Percentiles rank a stretch among this genome's conserved stretches.
Evolutionary conservation across 2,797 vertebrate species (phyloP).

Genomic region (Agapornis canus): DNA sequence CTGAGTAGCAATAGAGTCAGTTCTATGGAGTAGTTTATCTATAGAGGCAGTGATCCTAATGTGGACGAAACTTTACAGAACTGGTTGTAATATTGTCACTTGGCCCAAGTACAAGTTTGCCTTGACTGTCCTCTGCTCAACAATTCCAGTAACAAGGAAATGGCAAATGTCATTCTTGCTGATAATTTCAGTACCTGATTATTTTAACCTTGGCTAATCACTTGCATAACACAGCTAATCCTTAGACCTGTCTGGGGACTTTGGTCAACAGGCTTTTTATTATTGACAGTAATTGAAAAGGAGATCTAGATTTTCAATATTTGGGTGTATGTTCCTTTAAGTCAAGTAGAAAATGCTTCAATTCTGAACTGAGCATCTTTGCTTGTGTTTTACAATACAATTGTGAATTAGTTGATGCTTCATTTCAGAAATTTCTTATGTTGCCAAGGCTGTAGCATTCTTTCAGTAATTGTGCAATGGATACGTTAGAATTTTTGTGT

Average conservation of each 20-base stretch:
- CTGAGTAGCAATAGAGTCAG: not conserved
- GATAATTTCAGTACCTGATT: not conserved
- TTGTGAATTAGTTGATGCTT: not conserved
- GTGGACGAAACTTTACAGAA: not conserved
- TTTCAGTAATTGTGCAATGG: not conserved
- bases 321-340: not conserved
- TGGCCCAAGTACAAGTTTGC: not conserved
- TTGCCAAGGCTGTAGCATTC: not conserved
- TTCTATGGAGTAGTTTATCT: not conserved
- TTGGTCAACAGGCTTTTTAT: not conserved
- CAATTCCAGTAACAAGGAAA: not conserved
- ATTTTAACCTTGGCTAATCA: conserved; percentile 22
- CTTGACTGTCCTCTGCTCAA: not conserved
- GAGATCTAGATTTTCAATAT: not conserved
- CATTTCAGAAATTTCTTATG: not conserved
- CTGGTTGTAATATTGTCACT: not conserved
- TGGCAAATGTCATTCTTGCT: not conserved
- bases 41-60: not conserved
- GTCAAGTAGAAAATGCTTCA: not conserved
- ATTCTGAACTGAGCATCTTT: not conserved
- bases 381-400: not conserved
- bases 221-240: conserved; percentile 2
- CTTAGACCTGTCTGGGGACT: not conserved
- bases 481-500: not conserved
- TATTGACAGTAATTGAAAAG: not conserved